phyloP scores from a whole-genome alignment of 1,140 invertebrate species.

The Macrotrachela quadricornifera region DNA sequence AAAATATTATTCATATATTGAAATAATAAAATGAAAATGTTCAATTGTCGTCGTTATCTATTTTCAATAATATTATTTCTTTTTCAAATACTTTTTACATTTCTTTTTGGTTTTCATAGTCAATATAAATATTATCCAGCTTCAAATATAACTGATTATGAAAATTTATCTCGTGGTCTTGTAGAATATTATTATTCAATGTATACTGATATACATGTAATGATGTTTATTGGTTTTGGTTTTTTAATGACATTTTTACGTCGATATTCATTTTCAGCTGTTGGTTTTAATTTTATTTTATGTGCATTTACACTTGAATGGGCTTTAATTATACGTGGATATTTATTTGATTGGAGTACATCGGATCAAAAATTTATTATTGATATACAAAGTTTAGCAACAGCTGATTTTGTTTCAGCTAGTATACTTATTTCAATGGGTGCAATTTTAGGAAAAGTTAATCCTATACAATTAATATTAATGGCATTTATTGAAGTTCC shows the following conservation, averaged over 20 bases:
- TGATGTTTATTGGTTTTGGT: slow-evolving; percentile 83
- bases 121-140: no score
- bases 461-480: slow-evolving; percentile 54
- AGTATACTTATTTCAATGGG: slow-evolving; percentile 76
- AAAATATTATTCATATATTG: no score
- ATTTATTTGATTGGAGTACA: not conserved
- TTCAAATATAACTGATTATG: no score
- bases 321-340: slow-evolving; percentile 10
- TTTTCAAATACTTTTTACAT: no score
- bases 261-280: slow-evolving; percentile 40
- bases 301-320: slow-evolving; percentile 11
- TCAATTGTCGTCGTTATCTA: no score
- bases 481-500: slow-evolving; percentile 59
- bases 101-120: no score
- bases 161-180: no score
- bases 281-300: slow-evolving; percentile 12
- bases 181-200: slow-evolving; percentile 3
- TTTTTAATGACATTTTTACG: slow-evolving; percentile 77
- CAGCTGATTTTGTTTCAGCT: slow-evolving; percentile 64
- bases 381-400: slow-evolving; percentile 39
- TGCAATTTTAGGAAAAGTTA: slow-evolving; percentile 60
- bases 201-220: slow-evolving; percentile 36
- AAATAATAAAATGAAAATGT: no score
- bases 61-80: no score
- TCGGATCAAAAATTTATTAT: not conserved